Conservation (phyloP, 2,888 invertebrate species). For the Ditula angustiorana region DNA sequence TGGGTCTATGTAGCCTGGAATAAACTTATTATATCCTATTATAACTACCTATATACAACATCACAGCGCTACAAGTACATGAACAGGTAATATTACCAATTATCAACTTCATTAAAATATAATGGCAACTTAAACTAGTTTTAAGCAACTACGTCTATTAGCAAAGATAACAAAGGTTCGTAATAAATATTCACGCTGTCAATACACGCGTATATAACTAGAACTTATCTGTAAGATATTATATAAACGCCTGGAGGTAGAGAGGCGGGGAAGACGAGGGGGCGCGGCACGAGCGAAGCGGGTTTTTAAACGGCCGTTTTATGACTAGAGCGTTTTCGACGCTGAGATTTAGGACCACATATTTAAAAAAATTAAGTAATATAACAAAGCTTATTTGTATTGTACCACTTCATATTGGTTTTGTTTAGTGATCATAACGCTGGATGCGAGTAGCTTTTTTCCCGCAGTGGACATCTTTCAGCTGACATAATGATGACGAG, state of each 20-base stretch:
- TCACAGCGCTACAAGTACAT: neutral
- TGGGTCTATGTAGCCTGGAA: too few species aligned
- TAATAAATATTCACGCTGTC: constrained; percentile 83
- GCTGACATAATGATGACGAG: too few species aligned
- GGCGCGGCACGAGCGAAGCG: constrained; percentile 42
- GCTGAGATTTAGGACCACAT: too few species aligned
- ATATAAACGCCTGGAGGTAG: constrained; percentile 80
- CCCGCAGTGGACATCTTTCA: too few species aligned
- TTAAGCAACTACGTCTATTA: constrained; percentile 39
- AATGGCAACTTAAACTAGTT: constrained; percentile 26
- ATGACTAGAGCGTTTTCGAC: neutral
- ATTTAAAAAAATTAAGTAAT: too few species aligned
- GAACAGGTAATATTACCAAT: constrained; percentile 5
- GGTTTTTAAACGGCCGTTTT: constrained; percentile 42
- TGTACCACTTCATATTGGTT: too few species aligned
- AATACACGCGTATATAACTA: constrained; percentile 73
- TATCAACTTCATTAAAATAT: constrained; percentile 39
- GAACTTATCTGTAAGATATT: constrained; percentile 81
- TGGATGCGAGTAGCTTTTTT: too few species aligned
- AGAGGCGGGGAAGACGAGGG: constrained; percentile 64
- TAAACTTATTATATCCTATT: too few species aligned
- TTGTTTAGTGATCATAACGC: too few species aligned
- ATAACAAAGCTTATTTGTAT: too few species aligned
- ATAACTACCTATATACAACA: neutral
- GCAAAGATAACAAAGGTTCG: constrained; percentile 74